Evolutionary conservation across 2,113 vertebrate genomes (phyloP).

Genomic region (Saimiri boliviensis): DNA sequence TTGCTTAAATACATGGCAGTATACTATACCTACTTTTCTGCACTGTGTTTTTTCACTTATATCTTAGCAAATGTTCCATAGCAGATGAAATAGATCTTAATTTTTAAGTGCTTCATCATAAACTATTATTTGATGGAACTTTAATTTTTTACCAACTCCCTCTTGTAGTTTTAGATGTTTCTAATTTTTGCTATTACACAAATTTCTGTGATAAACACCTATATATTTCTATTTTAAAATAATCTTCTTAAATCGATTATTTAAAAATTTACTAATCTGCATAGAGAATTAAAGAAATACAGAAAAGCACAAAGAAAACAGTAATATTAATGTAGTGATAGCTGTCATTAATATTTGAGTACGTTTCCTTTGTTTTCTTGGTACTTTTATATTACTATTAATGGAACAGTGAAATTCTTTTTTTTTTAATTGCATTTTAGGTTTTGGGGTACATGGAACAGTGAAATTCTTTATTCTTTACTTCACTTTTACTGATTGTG

Average conservation of each 20-base stretch:
- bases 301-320: background rate
- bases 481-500: background rate
- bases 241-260: background rate
- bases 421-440: too few relatives aligned
- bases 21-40: background rate
- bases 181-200: conserved; percentile 5
- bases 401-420: background rate
- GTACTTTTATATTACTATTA: conserved; percentile 17
- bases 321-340: background rate
- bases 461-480: background rate
- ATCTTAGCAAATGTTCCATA: background rate
- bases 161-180: conserved; percentile 15
- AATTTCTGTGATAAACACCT: background rate
- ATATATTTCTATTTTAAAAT: conserved; percentile 1
- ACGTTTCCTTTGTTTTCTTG: background rate
- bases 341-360: background rate
- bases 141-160: background rate
- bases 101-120: background rate
- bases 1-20: background rate
- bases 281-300: conserved; percentile 2
- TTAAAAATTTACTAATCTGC: background rate
- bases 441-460: too few relatives aligned
- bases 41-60: background rate
- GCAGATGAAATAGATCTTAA: background rate
- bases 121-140: conserved; percentile 24